Evolutionary conservation across 2,888 invertebrate genomes (phyloP).

Genomic region (Diloba caeruleocephala): DNA sequence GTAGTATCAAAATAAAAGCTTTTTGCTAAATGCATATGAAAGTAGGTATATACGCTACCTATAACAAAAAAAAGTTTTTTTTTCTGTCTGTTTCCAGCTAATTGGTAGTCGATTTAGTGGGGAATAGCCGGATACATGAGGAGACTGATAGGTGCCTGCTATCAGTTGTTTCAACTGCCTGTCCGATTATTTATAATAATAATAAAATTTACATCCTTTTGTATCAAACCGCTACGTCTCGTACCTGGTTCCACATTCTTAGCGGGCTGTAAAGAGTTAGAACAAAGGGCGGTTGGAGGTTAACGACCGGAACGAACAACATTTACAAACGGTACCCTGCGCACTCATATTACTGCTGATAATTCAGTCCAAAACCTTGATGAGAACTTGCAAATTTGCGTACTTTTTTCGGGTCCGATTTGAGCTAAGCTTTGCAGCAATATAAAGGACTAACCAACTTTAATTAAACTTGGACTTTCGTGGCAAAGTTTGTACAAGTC

Average conservation of each 20-base stretch:
- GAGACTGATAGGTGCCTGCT: too few species aligned
- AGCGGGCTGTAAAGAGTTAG: slow-evolving; percentile 44
- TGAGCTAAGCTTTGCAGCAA: slow-evolving; percentile 6
- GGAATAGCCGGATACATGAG: too few species aligned
- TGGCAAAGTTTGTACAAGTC: slow-evolving; percentile 6
- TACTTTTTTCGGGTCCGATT: slow-evolving; percentile 24
- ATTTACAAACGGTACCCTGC: slow-evolving; percentile 54
- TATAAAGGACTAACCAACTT: slow-evolving; percentile 23
- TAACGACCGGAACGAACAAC: slow-evolving; percentile 50
- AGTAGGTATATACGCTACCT: too few species aligned
- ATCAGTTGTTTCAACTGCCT: too few species aligned
- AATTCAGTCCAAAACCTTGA: slow-evolving; percentile 23
- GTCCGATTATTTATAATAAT: too few species aligned
- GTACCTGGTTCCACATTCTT: slow-evolving; percentile 4
- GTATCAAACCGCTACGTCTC: slow-evolving; percentile 26
- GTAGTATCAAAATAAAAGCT: too few species aligned
- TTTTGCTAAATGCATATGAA: too few species aligned
- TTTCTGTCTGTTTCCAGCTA: too few species aligned
- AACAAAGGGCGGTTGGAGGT: slow-evolving; percentile 48
- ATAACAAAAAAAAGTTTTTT: too few species aligned
- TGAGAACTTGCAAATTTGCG: slow-evolving; percentile 24
- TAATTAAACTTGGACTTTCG: slow-evolving; percentile 28
- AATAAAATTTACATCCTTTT: not conserved
- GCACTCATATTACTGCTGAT: slow-evolving; percentile 40
- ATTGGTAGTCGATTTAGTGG: too few species aligned